Evolutionary conservation across 1,140 invertebrate genomes (phyloP).

Genomic region (Orussus abietinus): DNA sequence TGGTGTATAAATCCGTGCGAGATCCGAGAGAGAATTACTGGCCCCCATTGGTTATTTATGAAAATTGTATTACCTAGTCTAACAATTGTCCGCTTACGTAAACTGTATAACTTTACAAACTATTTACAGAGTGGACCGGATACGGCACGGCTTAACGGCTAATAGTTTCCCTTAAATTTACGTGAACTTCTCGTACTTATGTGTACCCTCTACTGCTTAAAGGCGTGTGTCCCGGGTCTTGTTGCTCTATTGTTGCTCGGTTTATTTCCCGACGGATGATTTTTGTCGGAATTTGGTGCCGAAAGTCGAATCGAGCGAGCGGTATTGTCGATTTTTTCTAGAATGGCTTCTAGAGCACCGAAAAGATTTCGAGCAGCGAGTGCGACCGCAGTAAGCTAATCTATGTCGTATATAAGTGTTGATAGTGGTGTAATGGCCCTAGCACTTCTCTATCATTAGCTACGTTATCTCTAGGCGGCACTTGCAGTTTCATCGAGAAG

Average conservation of each 20-base stretch:
- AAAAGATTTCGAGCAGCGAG: conserved; percentile 28
- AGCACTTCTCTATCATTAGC: neutral
- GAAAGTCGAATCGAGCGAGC: too few relatives aligned
- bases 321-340: too few relatives aligned
- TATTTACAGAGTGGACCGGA: conserved; percentile 32
- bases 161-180: conserved; percentile 28
- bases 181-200: conserved; percentile 5
- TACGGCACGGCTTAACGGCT: conserved; percentile 18
- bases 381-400: conserved; percentile 17
- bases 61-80: conserved; percentile 18
- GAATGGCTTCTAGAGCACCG: too few relatives aligned
- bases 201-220: too few relatives aligned
- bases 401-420: conserved; percentile 6
- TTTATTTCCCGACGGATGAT: too few relatives aligned
- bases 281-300: too few relatives aligned
- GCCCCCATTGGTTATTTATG: conserved; percentile 50
- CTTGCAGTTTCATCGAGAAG: neutral
- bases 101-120: conserved; percentile 22
- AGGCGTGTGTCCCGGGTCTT: too few relatives aligned
- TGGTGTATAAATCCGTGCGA: conserved; percentile 49
- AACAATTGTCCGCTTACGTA: conserved; percentile 6
- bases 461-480: conserved; percentile 1
- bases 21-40: conserved; percentile 54
- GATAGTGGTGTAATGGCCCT: neutral
- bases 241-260: too few relatives aligned